Evolutionary conservation across 64 coral and sea anemone genomes (phyloP), one percentile per base, ranked within the genome.

Genomic region (Montipora foliosa): DNA sequence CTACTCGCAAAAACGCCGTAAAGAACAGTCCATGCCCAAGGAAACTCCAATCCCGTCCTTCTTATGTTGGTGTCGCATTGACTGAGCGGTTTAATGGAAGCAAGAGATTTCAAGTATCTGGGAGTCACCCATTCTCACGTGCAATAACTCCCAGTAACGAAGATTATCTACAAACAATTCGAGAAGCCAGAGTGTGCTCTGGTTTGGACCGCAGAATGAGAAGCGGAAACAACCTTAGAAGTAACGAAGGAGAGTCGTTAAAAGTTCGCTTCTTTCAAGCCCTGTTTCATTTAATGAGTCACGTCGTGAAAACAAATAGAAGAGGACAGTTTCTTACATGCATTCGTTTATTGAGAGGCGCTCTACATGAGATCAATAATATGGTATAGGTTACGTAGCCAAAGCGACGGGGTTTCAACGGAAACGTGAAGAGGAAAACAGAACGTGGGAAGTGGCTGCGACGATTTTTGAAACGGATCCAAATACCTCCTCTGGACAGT

Each of bases 281-380:
- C 22, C 50, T 86, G 37, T 49, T 48, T 70, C 5, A 24, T 22
- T 37, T 86, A 48, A 46, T 69, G 19, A 44, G 44, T 8, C 66
- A 71, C 14, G 49, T 69, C 8, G 20, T 50, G 82, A 69, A 71
- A 49, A 21, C 67, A 19, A 48, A 72, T 70, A 86, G 15, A 49
- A 86, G 47, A 86, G 9, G 20, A 19, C 62, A 86, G 7, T 3
- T 86, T 71, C 48, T 86, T 13, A 49, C 71, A 51, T 86, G 82
- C 45, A 48, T 86, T 71, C 46, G 67, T 4, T 86, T 59, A 5
- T 71, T 86, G 37, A 86, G 64, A 50, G 47, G 47, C 45, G 82
- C 82, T 8, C 7, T 86, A 21, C 62, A 86, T 14, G 64, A 86
- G 22, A 86, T 86, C 19, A 49, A 86, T 5, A 49, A 67, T 86